Conservation (phyloP, 2,888 invertebrate genomes). For the Aethes cnicana region DNA sequence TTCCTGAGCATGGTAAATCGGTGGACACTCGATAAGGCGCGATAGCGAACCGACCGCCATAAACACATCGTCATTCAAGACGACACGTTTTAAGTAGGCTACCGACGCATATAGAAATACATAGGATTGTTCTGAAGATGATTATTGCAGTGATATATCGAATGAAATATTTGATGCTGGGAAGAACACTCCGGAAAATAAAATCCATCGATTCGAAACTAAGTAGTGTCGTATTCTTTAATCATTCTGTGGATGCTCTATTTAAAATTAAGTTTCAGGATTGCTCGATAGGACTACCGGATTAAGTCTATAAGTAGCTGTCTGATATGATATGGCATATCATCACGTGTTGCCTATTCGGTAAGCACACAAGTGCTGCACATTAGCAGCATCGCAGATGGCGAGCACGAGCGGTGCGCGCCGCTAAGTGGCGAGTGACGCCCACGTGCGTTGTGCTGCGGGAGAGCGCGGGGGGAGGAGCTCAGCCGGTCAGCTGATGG, state of each 20-base stretch:
- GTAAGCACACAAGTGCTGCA: too few relatives aligned
- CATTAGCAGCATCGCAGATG: background rate
- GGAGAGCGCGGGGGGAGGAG: background rate
- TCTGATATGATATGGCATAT: too few relatives aligned
- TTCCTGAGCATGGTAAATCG: constrained; percentile 2
- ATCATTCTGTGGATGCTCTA: too few relatives aligned
- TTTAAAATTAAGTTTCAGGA: too few relatives aligned
- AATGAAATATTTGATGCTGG: constrained; percentile 4
- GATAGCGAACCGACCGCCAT: constrained; percentile 8
- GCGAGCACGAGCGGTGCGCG: background rate
- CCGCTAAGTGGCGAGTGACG: constrained; percentile 11
- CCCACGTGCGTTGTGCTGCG: constrained; percentile 10
- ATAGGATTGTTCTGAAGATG: background rate
- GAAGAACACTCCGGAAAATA: too few relatives aligned
- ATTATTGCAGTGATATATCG: background rate
- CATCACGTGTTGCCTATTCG: too few relatives aligned
- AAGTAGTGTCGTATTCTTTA: too few relatives aligned
- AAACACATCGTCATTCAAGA: constrained; percentile 24
- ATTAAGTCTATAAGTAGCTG: too few relatives aligned
- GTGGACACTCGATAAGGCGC: constrained; percentile 15
- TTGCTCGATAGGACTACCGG: too few relatives aligned
- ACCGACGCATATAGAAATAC: background rate
- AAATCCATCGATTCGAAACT: too few relatives aligned
- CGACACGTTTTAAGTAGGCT: background rate
- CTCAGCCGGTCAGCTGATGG: too few relatives aligned